Percentiles rank a stretch among this genome's conserved stretches.
Evolutionary conservation across 2,113 vertebrate species (phyloP).

Genomic region (Ranitomeya imitator): DNA sequence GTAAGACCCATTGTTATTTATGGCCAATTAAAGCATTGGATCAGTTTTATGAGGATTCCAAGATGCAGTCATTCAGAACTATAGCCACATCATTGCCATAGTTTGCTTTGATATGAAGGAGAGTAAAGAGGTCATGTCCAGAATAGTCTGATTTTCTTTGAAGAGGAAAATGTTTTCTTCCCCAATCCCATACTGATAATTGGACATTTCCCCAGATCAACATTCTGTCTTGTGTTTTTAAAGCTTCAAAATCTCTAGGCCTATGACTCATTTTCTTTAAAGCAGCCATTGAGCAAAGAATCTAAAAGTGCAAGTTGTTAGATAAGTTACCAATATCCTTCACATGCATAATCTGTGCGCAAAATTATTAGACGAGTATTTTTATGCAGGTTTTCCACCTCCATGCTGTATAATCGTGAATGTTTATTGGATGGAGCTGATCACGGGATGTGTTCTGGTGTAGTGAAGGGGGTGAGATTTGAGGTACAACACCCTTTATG

Average conservation of each 20-base stretch:
- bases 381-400: too few species aligned
- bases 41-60: not conserved
- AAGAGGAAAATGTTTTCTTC: not conserved
- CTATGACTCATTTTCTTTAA: not conserved
- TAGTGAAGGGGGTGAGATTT: too few species aligned
- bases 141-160: not conserved
- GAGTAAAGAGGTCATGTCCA: not conserved
- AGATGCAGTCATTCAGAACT: not conserved
- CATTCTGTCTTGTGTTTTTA: not conserved
- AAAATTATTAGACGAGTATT: too few species aligned
- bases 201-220: not conserved
- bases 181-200: not conserved
- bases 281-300: not conserved
- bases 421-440: too few species aligned
- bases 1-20: too few species aligned
- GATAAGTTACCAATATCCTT: not conserved
- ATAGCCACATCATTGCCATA: not conserved
- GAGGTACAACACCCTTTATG: too few species aligned
- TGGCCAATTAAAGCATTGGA: too few species aligned
- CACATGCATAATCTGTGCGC: not conserved
- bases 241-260: not conserved
- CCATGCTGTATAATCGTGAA: too few species aligned
- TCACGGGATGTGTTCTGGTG: too few species aligned
- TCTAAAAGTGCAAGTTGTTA: not conserved
- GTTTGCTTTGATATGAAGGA: not conserved